A percentile compares a stretch with the other conserved stretches of the same genome.
Conservation (phyloP, 2,797 vertebrate species). For the Typhlichthys subterraneus region DNA sequence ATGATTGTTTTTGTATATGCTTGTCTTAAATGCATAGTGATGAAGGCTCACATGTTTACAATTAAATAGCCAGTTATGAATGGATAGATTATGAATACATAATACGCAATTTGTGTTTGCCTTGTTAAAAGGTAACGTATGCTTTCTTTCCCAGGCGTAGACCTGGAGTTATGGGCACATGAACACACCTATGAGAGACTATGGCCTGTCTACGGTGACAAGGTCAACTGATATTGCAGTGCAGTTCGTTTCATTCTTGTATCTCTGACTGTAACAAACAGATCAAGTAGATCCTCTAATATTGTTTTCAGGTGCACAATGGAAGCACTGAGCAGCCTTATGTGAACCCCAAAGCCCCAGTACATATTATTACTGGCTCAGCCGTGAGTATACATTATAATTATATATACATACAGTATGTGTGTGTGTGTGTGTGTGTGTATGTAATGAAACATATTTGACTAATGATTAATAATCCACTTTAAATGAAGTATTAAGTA, state of each 20-base stretch:
- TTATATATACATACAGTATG: too few relatives aligned
- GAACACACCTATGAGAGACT: conserved; percentile 90
- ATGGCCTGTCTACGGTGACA: conserved; percentile 86
- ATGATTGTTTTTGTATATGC: conserved; percentile 26
- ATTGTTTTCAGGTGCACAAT: conserved; percentile 78
- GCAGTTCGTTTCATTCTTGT: conserved; percentile 2
- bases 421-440: too few relatives aligned
- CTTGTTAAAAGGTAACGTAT: not conserved
- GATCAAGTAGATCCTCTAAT: too few relatives aligned
- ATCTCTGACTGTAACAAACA: not conserved
- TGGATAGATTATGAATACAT: conserved; percentile 15
- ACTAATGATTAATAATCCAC: too few relatives aligned
- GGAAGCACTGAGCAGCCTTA: conserved; percentile 83
- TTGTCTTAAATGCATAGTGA: conserved; percentile 27
- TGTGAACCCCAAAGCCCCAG: conserved; percentile 83
- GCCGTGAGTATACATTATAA: conserved; percentile 78
- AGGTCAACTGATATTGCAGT: conserved; percentile 67
- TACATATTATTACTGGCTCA: conserved; percentile 90
- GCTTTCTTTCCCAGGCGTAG: conserved; percentile 79
- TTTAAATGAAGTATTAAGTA: too few relatives aligned
- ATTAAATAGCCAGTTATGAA: conserved; percentile 28
- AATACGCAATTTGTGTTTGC: conserved; percentile 1
- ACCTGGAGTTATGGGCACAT: conserved; percentile 89
- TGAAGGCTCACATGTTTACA: conserved; percentile 25
- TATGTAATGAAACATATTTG: too few relatives aligned